These are phyloP conservation scores for Acanthurus tractus DNA, from an alignment of 2,797 vertebrate species.

Conservation along the genomic window DNA sequence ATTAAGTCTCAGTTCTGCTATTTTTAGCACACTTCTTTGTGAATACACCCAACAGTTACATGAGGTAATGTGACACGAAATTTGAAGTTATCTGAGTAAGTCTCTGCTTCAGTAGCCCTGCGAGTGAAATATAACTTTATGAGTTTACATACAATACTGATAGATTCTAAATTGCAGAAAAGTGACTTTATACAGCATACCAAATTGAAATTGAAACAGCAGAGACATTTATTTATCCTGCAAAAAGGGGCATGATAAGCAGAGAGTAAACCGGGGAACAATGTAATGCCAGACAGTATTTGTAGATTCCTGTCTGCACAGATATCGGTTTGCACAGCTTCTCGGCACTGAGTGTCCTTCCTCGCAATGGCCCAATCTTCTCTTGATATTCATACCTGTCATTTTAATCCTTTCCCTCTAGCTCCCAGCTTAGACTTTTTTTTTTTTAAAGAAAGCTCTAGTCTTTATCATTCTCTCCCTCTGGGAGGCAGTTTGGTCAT, in stretches of 20 bases:
- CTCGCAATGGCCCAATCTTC: conserved; percentile 26
- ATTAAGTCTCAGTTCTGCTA: conserved; percentile 11
- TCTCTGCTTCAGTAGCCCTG: not conserved
- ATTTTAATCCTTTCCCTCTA: conserved; percentile 52
- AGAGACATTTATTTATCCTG: conserved; percentile 1
- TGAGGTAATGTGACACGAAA: not conserved
- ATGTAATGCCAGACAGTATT: conserved; percentile 13
- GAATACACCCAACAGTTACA: not conserved
- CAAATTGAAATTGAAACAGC: not conserved
- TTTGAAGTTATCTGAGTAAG: not conserved
- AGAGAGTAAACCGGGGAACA: conserved; percentile 5
- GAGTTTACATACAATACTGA: not conserved
- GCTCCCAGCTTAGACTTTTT: conserved; percentile 30
- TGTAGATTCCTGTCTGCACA: conserved; percentile 41
- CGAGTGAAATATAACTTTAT: not conserved
- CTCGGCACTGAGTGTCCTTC: conserved; percentile 36
- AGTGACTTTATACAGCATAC: not conserved
- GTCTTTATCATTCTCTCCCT: conserved; percentile 53
- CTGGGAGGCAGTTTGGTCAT: conserved; percentile 59
- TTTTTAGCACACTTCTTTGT: not conserved
- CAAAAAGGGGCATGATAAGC: not conserved
- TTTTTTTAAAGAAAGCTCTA: conserved; percentile 16
- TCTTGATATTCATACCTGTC: conserved; percentile 55
- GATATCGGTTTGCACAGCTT: conserved; percentile 25
- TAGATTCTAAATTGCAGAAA: not conserved